Evolutionary conservation across 2,888 invertebrate genomes (phyloP).

Genomic region (Caenorhabditis sp.): DNA sequence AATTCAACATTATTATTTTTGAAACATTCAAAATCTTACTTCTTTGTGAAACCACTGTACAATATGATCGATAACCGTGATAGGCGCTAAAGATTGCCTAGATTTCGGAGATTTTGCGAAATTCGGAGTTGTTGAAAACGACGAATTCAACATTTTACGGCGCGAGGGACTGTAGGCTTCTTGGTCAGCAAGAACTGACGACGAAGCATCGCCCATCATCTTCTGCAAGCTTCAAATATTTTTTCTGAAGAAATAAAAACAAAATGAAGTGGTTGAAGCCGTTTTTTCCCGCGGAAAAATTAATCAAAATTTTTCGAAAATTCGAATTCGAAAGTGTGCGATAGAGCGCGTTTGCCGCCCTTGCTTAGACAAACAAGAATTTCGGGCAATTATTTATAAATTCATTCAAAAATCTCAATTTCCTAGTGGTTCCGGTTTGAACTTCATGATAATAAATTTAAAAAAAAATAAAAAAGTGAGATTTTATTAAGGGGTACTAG

Average conservation of each 20-base stretch:
- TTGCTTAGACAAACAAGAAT: not conserved
- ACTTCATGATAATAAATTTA: no score
- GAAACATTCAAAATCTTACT: constrained; percentile 7
- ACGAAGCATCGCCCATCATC: not conserved
- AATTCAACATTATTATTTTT: not conserved
- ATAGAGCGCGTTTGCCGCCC: not conserved
- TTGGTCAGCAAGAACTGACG: not conserved
- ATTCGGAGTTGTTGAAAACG: constrained; percentile 15
- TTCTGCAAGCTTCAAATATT: not conserved
- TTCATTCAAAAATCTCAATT: no score
- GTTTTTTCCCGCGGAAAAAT: constrained; percentile 4
- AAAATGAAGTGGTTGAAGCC: constrained; percentile 9
- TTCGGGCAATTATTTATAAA: no score
- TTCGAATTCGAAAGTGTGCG: not conserved
- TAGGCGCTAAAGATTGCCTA: constrained; percentile 4
- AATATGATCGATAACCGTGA: constrained; percentile 46
- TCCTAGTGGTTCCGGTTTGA: no score
- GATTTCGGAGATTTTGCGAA: constrained; percentile 8
- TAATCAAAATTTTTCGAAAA: constrained; percentile 7
- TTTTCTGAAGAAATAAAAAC: not conserved
- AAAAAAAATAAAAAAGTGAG: no score
- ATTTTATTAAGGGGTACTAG: no score
- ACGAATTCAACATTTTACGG: constrained; percentile 5
- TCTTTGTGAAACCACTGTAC: constrained; percentile 35
- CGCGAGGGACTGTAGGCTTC: not conserved